Evolutionary conservation across 2,797 vertebrate species (phyloP).

Genomic region (Paedocypris micromegethes): DNA sequence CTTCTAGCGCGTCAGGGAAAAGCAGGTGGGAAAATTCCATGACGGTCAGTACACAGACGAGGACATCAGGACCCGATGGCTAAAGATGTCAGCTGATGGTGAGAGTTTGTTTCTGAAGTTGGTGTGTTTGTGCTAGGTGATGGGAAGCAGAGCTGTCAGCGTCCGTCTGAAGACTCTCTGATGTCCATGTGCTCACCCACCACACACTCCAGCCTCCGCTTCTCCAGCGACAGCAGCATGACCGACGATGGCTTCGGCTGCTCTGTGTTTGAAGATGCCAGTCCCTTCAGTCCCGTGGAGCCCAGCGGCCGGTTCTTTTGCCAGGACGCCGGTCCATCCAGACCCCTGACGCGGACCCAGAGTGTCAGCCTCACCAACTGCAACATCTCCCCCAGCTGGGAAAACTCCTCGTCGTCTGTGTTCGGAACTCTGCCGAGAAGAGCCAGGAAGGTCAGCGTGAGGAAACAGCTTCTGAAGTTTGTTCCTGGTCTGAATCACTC

Average conservation of each 20-base stretch:
- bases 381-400: constrained; percentile 77
- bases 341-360: constrained; percentile 57
- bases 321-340: constrained; percentile 34
- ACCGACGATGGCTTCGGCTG: constrained; percentile 69
- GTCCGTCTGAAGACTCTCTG: constrained; percentile 55
- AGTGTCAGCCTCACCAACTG: constrained; percentile 72
- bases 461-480: constrained; percentile 82
- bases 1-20: no score
- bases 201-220: constrained; percentile 53
- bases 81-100: not conserved
- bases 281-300: constrained; percentile 71
- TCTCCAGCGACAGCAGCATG: constrained; percentile 88
- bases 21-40: no score
- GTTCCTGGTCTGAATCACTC: constrained; percentile 86
- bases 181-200: constrained; percentile 41
- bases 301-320: constrained; percentile 69
- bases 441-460: constrained; percentile 68
- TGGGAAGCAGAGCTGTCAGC: constrained; percentile 51
- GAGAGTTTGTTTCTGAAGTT: constrained; percentile 28
- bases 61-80: no score
- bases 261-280: constrained; percentile 73
- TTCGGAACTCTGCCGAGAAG: constrained; percentile 89
- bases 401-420: constrained; percentile 57
- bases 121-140: constrained; percentile 64
- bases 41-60: no score